Percentiles rank a stretch among this genome's conserved stretches.
These are phyloP conservation scores for Catharus fuscescens DNA, from an alignment of 2,113 vertebrate species.

Conservation along the genomic window DNA sequence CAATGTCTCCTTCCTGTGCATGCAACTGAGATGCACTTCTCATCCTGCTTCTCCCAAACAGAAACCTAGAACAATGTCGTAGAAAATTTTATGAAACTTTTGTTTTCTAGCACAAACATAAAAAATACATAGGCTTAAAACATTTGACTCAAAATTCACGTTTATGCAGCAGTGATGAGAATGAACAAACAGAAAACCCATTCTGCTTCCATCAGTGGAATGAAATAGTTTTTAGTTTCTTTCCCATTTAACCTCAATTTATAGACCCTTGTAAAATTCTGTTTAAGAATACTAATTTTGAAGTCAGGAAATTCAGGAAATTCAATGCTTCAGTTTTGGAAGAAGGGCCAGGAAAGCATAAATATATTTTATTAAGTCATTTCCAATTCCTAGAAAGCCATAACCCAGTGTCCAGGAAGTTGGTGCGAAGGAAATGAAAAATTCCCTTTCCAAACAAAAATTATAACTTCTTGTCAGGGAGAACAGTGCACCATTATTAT, in stretches of 20 bases:
- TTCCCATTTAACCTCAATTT: not conserved
- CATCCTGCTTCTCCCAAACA: no score
- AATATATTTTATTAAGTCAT: not conserved
- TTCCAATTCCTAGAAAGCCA: not conserved
- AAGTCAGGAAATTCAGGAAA: not conserved
- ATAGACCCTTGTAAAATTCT: not conserved
- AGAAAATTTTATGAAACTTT: not conserved
- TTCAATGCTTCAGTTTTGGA: not conserved
- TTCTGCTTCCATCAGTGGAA: not conserved
- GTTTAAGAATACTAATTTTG: not conserved
- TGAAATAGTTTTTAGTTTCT: not conserved
- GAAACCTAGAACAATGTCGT: not conserved
- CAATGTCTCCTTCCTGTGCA: not conserved
- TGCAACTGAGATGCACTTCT: not conserved
- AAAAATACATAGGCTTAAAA: not conserved
- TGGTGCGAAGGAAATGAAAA: not conserved
- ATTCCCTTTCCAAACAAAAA: not conserved
- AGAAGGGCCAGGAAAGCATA: not conserved
- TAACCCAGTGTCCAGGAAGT: not conserved
- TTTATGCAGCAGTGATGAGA: not conserved
- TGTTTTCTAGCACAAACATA: not conserved
- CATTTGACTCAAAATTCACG: not conserved
- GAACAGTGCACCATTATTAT: fast-evolving
- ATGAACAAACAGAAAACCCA: not conserved
- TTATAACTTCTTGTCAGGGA: not conserved